Percentiles rank a stretch among this genome's conserved stretches.
These are phyloP conservation scores for Clavelina lepadiformis DNA, from an alignment of 23 tunicate species.

Conservation along the genomic window DNA sequence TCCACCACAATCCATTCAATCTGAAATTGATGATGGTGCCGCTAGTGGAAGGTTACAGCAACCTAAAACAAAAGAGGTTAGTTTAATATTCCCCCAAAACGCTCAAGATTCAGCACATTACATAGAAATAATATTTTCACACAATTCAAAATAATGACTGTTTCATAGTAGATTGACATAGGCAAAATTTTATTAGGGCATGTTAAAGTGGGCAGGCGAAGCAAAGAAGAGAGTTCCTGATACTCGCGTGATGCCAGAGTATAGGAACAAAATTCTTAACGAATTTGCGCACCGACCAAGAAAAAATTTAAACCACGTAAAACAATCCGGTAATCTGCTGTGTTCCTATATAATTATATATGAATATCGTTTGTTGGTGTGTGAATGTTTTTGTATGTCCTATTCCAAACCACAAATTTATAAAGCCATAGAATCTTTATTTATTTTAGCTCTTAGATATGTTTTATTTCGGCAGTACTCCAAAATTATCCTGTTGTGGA, in stretches of 20 bases:
- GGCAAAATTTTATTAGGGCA: constrained; percentile 13
- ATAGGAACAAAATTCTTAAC: constrained; percentile 15
- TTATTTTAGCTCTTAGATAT: background rate
- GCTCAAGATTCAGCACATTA: background rate
- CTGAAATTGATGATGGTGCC: too few relatives aligned
- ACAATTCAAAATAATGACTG: background rate
- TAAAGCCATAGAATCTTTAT: background rate
- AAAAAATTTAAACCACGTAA: background rate
- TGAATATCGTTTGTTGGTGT: too few relatives aligned
- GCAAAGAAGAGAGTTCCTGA: constrained; percentile 28
- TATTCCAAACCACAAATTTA: background rate
- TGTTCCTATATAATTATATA: too few relatives aligned
- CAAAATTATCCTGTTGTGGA: constrained; percentile 1
- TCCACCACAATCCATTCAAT: too few relatives aligned
- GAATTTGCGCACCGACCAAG: constrained; percentile 26
- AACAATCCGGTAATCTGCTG: background rate
- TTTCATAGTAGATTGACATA: background rate
- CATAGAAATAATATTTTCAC: background rate
- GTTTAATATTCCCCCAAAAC: background rate
- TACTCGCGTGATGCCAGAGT: constrained; percentile 14
- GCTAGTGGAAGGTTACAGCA: too few relatives aligned
- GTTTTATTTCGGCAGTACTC: background rate
- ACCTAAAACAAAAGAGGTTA: background rate
- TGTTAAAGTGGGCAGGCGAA: constrained; percentile 59
- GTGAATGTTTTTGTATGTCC: background rate